Percentiles rank a stretch among this genome's conserved stretches.
Evolutionary conservation across 2,888 invertebrate species (phyloP).

Genomic region (Eupithecia exiguata): DNA sequence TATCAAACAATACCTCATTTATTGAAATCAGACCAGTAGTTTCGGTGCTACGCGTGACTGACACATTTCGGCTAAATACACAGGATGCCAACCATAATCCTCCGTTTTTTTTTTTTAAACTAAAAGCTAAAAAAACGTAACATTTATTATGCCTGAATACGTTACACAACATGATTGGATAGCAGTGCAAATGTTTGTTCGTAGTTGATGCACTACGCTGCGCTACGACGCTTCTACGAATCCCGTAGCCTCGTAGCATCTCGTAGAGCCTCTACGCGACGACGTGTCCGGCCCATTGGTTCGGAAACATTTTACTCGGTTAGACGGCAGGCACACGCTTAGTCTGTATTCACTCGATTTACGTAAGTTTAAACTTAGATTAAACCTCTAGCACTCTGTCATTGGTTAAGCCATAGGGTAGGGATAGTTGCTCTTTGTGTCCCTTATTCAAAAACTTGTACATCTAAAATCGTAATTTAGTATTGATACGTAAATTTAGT

Average conservation of each 20-base stretch:
- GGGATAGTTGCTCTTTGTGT: not conserved
- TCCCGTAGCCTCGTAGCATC: constrained; percentile 52
- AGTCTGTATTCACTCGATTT: constrained; percentile 59
- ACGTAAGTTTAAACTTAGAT: constrained; percentile 47
- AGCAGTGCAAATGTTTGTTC: constrained; percentile 6
- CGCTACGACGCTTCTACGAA: constrained; percentile 47
- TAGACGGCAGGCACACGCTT: constrained; percentile 77
- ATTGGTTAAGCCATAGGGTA: not conserved
- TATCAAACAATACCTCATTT: too few relatives aligned
- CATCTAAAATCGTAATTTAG: not conserved
- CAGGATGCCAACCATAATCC: not conserved
- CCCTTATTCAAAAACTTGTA: not conserved
- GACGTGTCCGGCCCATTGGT: constrained; percentile 65
- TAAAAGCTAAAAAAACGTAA: not conserved
- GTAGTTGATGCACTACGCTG: not conserved
- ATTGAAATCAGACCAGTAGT: too few relatives aligned
- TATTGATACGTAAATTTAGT: too few relatives aligned
- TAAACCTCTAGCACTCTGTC: constrained; percentile 24
- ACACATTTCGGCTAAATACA: too few relatives aligned
- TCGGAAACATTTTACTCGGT: constrained; percentile 77
- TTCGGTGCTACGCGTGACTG: too few relatives aligned
- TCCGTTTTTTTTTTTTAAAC: too few relatives aligned
- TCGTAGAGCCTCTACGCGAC: constrained; percentile 62
- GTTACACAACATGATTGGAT: not conserved
- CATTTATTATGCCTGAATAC: not conserved